Percentiles rank a stretch among this genome's conserved stretches.
phyloP scores from a whole-genome alignment of 2,797 vertebrate genomes.

The Aldrovandia affinis region DNA sequence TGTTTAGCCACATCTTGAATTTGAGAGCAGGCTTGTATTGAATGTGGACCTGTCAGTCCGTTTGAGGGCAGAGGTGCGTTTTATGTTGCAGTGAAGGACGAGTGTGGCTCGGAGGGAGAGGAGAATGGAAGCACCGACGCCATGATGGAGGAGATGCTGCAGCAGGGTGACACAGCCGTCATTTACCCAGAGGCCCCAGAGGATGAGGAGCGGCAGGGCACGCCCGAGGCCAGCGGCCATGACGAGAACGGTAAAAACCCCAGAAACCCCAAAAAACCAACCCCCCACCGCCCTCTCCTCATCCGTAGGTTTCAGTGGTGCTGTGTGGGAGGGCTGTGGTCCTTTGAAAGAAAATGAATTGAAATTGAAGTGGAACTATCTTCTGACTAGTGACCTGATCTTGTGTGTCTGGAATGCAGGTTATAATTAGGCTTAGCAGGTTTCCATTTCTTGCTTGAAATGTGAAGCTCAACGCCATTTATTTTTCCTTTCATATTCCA shows the following conservation, averaged over 20 bases:
- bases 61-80: background rate
- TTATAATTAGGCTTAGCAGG: too few species aligned
- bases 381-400: too few species aligned
- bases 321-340: background rate
- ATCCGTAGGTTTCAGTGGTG: background rate
- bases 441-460: too few species aligned
- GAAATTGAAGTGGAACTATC: too few species aligned
- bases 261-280: background rate
- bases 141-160: slow-evolving; percentile 95
- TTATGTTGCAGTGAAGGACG: slow-evolving; percentile 71
- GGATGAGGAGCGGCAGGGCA: slow-evolving; percentile 90
- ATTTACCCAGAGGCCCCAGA: slow-evolving; percentile 97
- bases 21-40: too few species aligned
- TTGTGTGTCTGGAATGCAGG: too few species aligned
- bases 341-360: too few species aligned
- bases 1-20: too few species aligned
- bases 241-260: slow-evolving; percentile 89
- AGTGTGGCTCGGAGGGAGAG: slow-evolving; percentile 79
- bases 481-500: too few species aligned
- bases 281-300: slow-evolving; percentile 14
- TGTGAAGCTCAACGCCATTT: too few species aligned
- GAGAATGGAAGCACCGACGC: slow-evolving; percentile 86
- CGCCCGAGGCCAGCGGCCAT: slow-evolving; percentile 86
- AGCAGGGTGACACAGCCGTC: slow-evolving; percentile 93
- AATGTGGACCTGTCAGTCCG: background rate